phyloP scores from a whole-genome alignment of 2,888 invertebrate genomes.

The Drymonia ruficornis region DNA sequence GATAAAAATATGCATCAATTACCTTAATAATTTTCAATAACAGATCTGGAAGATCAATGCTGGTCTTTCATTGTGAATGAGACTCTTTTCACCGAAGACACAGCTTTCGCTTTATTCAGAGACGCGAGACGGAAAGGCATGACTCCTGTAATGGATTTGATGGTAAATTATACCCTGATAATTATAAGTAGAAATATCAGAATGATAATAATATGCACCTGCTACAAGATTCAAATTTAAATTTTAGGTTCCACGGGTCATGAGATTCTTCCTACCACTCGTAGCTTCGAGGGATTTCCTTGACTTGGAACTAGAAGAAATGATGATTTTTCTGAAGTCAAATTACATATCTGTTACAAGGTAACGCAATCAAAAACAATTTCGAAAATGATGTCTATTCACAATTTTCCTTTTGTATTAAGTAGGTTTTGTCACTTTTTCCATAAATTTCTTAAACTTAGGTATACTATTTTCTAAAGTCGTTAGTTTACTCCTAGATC shows the following conservation, averaged over 20 bases:
- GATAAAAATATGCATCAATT: neutral
- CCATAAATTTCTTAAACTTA: too few relatives aligned
- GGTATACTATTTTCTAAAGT: too few relatives aligned
- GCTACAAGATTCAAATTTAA: neutral
- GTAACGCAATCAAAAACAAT: conserved; percentile 56
- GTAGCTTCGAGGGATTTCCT: conserved; percentile 91
- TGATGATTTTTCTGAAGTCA: conserved; percentile 88
- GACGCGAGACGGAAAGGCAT: conserved; percentile 85
- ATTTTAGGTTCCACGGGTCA: conserved; percentile 86
- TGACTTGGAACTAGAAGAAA: conserved; percentile 86
- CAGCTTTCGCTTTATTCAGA: conserved; percentile 88
- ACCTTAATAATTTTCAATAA: conserved; percentile 9
- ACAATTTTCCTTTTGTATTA: too few relatives aligned
- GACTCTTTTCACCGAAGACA: conserved; percentile 89
- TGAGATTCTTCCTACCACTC: conserved; percentile 90
- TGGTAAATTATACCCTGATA: conserved; percentile 64
- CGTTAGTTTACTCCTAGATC: too few relatives aligned
- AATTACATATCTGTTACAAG: conserved; percentile 91
- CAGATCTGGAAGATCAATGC: conserved; percentile 90
- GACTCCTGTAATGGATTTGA: conserved; percentile 87
- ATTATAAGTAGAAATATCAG: neutral
- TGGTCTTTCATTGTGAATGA: conserved; percentile 90
- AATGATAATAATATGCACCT: neutral
- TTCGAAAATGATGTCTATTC: neutral
- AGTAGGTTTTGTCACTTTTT: too few relatives aligned